phyloP scores from a whole-genome alignment of 2,797 vertebrate genomes.

The Phrynocephalus vlangalii region DNA sequence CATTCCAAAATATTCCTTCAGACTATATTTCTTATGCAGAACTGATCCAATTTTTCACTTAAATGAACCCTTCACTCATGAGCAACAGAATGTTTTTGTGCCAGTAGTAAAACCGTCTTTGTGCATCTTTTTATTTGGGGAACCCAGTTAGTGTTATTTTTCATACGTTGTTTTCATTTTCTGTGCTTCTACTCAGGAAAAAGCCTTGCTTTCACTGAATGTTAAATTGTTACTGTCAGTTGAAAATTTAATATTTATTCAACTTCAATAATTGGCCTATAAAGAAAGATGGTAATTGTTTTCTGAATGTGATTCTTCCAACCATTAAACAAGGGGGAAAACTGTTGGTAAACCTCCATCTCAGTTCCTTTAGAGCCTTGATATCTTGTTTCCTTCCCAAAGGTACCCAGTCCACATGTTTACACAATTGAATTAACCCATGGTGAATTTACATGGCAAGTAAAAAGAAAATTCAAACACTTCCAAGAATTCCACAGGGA shows the following conservation, averaged over 20 bases:
- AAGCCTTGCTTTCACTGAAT: not conserved
- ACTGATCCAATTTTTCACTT: not conserved
- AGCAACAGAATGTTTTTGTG: not conserved
- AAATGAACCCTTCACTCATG: not conserved
- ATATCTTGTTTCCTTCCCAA: conserved; percentile 2
- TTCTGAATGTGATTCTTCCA: not conserved
- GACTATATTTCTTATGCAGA: not conserved
- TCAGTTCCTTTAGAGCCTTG: not conserved
- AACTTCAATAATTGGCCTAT: not conserved
- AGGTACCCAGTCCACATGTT: conserved; percentile 81
- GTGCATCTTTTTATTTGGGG: not conserved
- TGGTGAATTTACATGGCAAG: conserved; percentile 93
- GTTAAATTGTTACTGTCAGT: not conserved
- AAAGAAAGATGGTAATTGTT: not conserved
- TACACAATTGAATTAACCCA: conserved; percentile 94
- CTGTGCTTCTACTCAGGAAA: not conserved
- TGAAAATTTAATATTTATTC: not conserved
- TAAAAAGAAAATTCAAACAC: conserved; percentile 97
- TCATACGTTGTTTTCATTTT: not conserved
- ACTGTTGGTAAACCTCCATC: not conserved
- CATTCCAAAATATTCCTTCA: not conserved
- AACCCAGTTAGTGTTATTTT: not conserved
- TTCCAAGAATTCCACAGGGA: conserved; percentile 96
- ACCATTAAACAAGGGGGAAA: not conserved
- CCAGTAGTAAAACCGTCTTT: not conserved